A percentile compares a stretch with the other conserved stretches of the same genome.
Evolutionary conservation across 1,140 invertebrate species (phyloP).

Genomic region (Nomia melanderi): DNA sequence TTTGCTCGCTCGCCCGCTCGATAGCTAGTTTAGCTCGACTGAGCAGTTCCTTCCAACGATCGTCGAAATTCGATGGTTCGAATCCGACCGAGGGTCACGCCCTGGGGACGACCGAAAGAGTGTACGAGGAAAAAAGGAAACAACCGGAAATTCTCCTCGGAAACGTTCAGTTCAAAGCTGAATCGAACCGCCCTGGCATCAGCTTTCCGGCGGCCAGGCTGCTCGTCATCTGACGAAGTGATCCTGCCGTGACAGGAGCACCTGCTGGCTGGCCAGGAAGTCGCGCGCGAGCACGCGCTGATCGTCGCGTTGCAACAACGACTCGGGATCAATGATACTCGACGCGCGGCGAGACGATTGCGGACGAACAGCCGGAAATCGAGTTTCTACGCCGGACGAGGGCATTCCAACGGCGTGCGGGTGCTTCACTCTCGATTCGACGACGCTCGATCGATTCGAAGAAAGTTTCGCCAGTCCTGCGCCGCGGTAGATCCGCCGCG

Average conservation of each 20-base stretch:
- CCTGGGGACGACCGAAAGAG: neutral
- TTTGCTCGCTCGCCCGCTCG: no score
- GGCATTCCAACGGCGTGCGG: slow-evolving; percentile 66
- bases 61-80: no score
- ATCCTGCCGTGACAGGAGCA: slow-evolving; percentile 67
- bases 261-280: slow-evolving; percentile 51
- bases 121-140: neutral
- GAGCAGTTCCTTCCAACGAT: no score
- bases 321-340: slow-evolving; percentile 39
- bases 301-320: slow-evolving; percentile 15
- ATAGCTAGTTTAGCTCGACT: no score
- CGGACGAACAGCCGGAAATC: slow-evolving; percentile 38
- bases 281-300: slow-evolving; percentile 26
- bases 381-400: slow-evolving; percentile 53
- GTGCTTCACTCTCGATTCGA: slow-evolving; percentile 38
- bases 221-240: slow-evolving; percentile 78
- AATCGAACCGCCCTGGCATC: slow-evolving; percentile 69
- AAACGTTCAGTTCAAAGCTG: slow-evolving; percentile 47
- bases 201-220: slow-evolving; percentile 72
- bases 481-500: neutral
- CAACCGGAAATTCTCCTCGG: neutral
- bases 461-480: neutral
- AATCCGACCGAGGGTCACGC: no score
- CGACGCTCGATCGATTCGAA: slow-evolving; percentile 8
- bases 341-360: slow-evolving; percentile 35